Percentiles rank a stretch among this genome's conserved stretches.
phyloP scores from a whole-genome alignment of 2,888 invertebrate species.

The Autographa gamma region DNA sequence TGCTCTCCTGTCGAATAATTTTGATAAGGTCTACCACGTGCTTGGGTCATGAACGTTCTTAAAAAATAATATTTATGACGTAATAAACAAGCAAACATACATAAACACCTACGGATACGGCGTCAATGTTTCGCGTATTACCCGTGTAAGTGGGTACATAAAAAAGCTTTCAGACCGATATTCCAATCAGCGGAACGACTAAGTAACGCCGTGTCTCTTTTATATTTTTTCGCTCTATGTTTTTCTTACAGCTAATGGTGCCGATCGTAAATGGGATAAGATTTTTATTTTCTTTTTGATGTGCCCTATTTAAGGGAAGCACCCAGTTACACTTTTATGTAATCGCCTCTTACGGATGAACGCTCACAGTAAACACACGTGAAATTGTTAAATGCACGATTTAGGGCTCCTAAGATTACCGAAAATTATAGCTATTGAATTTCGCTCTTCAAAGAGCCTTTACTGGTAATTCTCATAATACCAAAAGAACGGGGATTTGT shows the following conservation, averaged over 20 bases:
- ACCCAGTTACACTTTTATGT: slow-evolving; percentile 69
- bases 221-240: slow-evolving; percentile 73
- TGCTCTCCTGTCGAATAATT: not conserved
- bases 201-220: slow-evolving; percentile 73
- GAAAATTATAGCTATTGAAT: slow-evolving; percentile 55
- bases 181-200: slow-evolving; percentile 75
- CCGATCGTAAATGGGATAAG: slow-evolving; percentile 79
- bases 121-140: slow-evolving; percentile 70
- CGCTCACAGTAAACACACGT: slow-evolving; percentile 62
- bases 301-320: slow-evolving; percentile 72
- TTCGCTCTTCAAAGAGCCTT: slow-evolving; percentile 41
- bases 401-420: slow-evolving; percentile 59
- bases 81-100: slow-evolving; percentile 66
- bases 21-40: slow-evolving; percentile 8
- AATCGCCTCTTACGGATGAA: slow-evolving; percentile 65
- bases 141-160: slow-evolving; percentile 74
- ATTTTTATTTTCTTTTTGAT: slow-evolving; percentile 79
- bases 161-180: slow-evolving; percentile 79
- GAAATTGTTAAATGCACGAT: slow-evolving; percentile 63
- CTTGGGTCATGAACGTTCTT: slow-evolving; percentile 19
- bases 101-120: slow-evolving; percentile 60
- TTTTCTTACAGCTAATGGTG: slow-evolving; percentile 76
- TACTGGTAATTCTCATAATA: slow-evolving; percentile 27
- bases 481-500: slow-evolving; percentile 39
- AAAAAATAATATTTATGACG: slow-evolving; percentile 53